Conservation (phyloP, 2,797 vertebrate genomes). For the Onychomys torridus region DNA sequence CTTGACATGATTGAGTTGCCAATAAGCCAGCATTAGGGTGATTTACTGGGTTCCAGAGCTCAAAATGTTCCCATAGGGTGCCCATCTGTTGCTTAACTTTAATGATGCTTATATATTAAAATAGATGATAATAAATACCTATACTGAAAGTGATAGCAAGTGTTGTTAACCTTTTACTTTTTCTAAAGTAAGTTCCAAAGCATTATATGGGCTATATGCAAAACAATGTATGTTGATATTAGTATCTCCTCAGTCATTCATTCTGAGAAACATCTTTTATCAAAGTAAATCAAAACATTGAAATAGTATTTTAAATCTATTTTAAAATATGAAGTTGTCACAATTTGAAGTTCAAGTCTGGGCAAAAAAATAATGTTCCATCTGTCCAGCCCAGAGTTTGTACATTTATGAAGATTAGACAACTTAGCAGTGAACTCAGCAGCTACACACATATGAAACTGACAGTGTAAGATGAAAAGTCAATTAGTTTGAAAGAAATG, state of each 20-base stretch:
- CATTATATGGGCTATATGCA: neutral
- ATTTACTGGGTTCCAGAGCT: slow-evolving; percentile 68
- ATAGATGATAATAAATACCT: slow-evolving; percentile 63
- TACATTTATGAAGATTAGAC: neutral
- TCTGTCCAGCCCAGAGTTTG: neutral
- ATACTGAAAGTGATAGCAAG: neutral
- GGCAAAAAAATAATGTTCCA: neutral
- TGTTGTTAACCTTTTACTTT: slow-evolving; percentile 41
- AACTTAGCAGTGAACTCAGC: neutral
- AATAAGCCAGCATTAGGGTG: slow-evolving; percentile 53
- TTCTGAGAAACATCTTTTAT: neutral
- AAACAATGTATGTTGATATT: neutral
- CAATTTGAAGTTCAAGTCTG: neutral
- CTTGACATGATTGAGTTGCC: slow-evolving; percentile 50
- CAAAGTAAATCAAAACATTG: neutral
- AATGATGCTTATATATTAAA: slow-evolving; percentile 67
- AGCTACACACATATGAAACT: neutral
- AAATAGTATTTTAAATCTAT: neutral
- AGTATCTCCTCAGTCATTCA: neutral
- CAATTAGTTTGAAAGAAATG: neutral
- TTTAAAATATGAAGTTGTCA: neutral
- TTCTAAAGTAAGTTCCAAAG: slow-evolving; percentile 25
- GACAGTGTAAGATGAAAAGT: neutral
- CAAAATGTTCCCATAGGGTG: slow-evolving; percentile 66
- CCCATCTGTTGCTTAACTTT: slow-evolving; percentile 76